Percentiles rank a stretch among this genome's conserved stretches.
Evolutionary conservation across 1,140 invertebrate genomes (phyloP).

Genomic region (Teleogryllus occipitalis): DNA sequence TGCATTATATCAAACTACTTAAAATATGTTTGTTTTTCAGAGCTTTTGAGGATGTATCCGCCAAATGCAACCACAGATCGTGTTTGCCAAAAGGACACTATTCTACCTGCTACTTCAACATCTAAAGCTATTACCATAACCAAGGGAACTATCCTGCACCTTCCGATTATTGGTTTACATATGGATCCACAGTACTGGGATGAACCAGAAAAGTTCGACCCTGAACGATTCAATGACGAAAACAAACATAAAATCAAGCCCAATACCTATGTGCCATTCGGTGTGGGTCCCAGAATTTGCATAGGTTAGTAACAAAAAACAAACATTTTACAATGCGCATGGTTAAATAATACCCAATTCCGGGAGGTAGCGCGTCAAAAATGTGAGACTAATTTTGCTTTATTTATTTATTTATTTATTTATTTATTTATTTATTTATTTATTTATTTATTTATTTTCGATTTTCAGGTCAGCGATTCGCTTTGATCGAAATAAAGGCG

Average conservation of each 20-base stretch:
- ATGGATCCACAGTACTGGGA: constrained; percentile 39
- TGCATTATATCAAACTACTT: not conserved
- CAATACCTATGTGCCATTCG: constrained; percentile 44
- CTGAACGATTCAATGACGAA: constrained; percentile 43
- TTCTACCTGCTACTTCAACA: constrained; percentile 16
- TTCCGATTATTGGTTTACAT: constrained; percentile 44
- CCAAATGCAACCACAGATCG: constrained; percentile 43
- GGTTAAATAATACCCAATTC: too few species aligned
- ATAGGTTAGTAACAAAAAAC: constrained; percentile 34
- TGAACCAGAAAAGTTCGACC: constrained; percentile 43
- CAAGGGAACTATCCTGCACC: constrained; percentile 32
- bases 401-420: too few species aligned
- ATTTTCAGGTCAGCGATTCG: too few species aligned
- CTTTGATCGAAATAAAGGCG: too few species aligned
- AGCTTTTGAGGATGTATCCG: constrained; percentile 47
- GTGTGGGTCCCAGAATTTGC: constrained; percentile 43
- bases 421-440: too few species aligned
- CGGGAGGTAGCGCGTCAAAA: too few species aligned
- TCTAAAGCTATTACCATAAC: constrained; percentile 24
- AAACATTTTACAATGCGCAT: too few species aligned
- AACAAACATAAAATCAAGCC: constrained; percentile 35
- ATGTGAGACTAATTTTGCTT: too few species aligned
- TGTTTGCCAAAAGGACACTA: constrained; percentile 36
- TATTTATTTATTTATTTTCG: too few species aligned
- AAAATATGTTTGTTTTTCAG: constrained; percentile 28